phyloP scores from a whole-genome alignment of 2,113 vertebrate genomes.

The Apodemus speciosus region DNA sequence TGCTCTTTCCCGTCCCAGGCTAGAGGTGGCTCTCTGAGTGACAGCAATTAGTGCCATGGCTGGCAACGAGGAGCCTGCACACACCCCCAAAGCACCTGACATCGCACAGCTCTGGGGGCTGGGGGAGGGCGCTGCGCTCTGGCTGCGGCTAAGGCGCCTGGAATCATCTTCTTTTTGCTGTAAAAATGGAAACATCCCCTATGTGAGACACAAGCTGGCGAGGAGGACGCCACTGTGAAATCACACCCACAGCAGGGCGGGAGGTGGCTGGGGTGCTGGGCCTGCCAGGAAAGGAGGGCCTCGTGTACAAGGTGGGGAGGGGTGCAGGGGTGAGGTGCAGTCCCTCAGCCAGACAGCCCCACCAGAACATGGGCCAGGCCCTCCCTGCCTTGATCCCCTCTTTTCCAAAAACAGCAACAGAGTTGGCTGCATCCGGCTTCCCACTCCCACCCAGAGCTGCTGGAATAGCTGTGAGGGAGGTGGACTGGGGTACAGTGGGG shows the following conservation, averaged over 20 bases:
- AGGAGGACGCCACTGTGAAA: constrained; percentile 63
- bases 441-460: background rate
- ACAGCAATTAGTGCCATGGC: constrained; percentile 71
- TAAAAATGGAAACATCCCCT: constrained; percentile 81
- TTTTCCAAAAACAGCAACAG: constrained; percentile 47
- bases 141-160: constrained; percentile 63
- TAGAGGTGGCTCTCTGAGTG: constrained; percentile 41
- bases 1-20: background rate
- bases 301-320: background rate
- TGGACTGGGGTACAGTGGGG: background rate
- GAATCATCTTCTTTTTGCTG: constrained; percentile 71
- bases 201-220: constrained; percentile 77
- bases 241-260: constrained; percentile 49
- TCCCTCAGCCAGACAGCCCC: constrained; percentile 37
- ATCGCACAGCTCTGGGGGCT: background rate
- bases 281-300: constrained; percentile 42
- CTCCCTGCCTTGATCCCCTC: background rate
- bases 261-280: background rate
- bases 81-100: constrained; percentile 59
- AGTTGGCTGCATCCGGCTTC: constrained; percentile 10
- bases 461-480: constrained; percentile 49
- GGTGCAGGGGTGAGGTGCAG: background rate
- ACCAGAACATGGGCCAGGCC: constrained; percentile 7
- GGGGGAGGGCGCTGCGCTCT: background rate
- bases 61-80: constrained; percentile 52